Conservation (phyloP, 2,888 invertebrate genomes). For the Pediacus dermestoides region DNA sequence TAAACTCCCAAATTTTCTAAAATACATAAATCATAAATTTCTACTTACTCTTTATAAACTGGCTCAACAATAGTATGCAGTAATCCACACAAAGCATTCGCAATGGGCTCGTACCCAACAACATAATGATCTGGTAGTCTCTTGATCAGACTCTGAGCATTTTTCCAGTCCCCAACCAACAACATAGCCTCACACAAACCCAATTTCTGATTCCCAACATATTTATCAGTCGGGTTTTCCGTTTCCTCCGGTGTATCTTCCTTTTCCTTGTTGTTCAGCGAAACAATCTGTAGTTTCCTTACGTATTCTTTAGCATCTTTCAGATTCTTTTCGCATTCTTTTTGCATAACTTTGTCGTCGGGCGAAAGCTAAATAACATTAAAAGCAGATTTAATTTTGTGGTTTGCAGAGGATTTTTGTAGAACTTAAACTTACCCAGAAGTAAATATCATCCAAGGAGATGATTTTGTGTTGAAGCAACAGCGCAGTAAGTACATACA, state of each 20-base stretch:
- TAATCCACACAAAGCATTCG: conserved; percentile 72
- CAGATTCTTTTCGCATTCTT: conserved; percentile 78
- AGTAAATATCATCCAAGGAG: conserved; percentile 81
- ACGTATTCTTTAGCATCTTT: conserved; percentile 83
- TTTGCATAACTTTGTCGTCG: conserved; percentile 75
- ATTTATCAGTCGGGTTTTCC: conserved; percentile 61
- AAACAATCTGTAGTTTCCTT: conserved; percentile 78
- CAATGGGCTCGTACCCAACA: conserved; percentile 74
- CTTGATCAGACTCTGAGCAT: conserved; percentile 74
- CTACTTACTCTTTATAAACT: conserved; percentile 73
- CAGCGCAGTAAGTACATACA: conserved; percentile 87
- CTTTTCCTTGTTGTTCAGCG: conserved; percentile 75
- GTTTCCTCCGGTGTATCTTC: conserved; percentile 68
- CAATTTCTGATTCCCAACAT: conserved; percentile 82
- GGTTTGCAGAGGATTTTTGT: not conserved
- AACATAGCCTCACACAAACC: conserved; percentile 87
- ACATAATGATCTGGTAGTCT: conserved; percentile 78
- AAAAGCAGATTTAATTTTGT: conserved; percentile 11
- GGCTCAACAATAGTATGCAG: conserved; percentile 83
- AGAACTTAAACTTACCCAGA: conserved; percentile 72
- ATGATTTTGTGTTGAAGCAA: conserved; percentile 86
- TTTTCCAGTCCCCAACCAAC: conserved; percentile 86
- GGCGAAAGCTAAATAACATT: conserved; percentile 79
- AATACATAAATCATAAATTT: too few relatives aligned
- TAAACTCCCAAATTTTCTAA: too few relatives aligned